A percentile compares a stretch with the other conserved stretches of the same genome.
Evolutionary conservation across 2,888 invertebrate species (phyloP).

Genomic region (Syrista parreyssii): DNA sequence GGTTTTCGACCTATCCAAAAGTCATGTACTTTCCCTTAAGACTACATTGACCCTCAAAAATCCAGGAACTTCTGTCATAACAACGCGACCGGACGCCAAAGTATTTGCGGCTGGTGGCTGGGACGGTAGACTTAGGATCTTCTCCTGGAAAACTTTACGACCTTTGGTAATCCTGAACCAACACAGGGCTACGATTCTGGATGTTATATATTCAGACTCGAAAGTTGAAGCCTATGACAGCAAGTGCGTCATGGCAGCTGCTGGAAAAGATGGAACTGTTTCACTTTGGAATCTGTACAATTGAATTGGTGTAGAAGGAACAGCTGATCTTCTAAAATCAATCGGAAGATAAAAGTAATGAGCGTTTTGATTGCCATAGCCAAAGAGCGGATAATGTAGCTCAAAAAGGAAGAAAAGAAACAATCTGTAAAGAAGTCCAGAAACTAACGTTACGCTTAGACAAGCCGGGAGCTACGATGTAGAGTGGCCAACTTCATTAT

Average conservation of each 20-base stretch:
- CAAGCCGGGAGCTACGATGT: not conserved
- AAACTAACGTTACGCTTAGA: not conserved
- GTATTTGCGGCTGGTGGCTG: conserved; percentile 81
- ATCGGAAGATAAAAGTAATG: not conserved
- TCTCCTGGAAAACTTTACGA: conserved; percentile 81
- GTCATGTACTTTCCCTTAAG: conserved; percentile 56
- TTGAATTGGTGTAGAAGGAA: conserved; percentile 48
- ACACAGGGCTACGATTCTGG: conserved; percentile 78
- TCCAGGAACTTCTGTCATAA: conserved; percentile 77
- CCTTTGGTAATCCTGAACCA: conserved; percentile 79
- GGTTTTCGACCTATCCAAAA: conserved; percentile 53
- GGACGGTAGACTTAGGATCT: conserved; percentile 81
- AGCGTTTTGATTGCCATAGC: not conserved
- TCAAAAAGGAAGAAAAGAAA: not conserved
- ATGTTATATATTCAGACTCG: conserved; percentile 76
- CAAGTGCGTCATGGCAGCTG: conserved; percentile 80
- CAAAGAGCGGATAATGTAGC: not conserved
- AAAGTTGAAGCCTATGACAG: conserved; percentile 77
- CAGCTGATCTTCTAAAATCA: not conserved
- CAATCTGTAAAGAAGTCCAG: not conserved
- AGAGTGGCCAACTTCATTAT: not conserved
- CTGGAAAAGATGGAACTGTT: conserved; percentile 80
- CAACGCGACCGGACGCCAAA: conserved; percentile 77
- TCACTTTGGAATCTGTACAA: conserved; percentile 87
- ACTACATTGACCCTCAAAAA: conserved; percentile 76